Evolutionary conservation across 2,797 vertebrate genomes (phyloP).

Genomic region (Staurois parvus): DNA sequence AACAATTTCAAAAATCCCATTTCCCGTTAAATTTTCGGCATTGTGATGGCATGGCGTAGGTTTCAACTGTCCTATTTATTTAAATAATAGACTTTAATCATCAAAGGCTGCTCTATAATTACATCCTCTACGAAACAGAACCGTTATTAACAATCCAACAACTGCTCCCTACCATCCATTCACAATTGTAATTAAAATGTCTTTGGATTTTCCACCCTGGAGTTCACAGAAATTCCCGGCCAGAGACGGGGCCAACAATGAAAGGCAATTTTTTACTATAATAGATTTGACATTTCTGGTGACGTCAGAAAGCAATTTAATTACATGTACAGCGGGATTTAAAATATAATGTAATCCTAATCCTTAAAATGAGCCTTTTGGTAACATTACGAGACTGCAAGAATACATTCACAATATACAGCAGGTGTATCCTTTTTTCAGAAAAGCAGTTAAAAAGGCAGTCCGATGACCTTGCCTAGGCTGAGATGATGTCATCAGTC

Average conservation of each 20-base stretch:
- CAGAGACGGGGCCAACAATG: not conserved
- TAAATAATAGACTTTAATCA: not conserved
- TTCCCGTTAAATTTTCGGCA: not conserved
- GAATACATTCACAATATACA: too few relatives aligned
- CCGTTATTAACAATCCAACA: not conserved
- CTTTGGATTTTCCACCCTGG: not conserved
- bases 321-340: too few relatives aligned
- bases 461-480: too few relatives aligned
- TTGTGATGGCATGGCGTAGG: not conserved
- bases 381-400: too few relatives aligned
- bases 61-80: not conserved
- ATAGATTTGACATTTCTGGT: too few relatives aligned
- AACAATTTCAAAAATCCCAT: too few relatives aligned
- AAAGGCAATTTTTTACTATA: not conserved
- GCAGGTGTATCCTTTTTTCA: too few relatives aligned
- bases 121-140: not conserved
- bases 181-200: not conserved
- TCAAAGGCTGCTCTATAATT: not conserved
- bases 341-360: too few relatives aligned
- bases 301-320: too few relatives aligned
- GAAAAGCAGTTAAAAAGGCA: too few relatives aligned
- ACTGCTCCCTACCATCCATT: not conserved
- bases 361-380: too few relatives aligned
- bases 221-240: not conserved
- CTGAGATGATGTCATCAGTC: too few relatives aligned